Percentiles rank a stretch among this genome's conserved stretches.
Evolutionary conservation across 2,888 invertebrate species (phyloP).

Genomic region (Andrena bucephala): DNA sequence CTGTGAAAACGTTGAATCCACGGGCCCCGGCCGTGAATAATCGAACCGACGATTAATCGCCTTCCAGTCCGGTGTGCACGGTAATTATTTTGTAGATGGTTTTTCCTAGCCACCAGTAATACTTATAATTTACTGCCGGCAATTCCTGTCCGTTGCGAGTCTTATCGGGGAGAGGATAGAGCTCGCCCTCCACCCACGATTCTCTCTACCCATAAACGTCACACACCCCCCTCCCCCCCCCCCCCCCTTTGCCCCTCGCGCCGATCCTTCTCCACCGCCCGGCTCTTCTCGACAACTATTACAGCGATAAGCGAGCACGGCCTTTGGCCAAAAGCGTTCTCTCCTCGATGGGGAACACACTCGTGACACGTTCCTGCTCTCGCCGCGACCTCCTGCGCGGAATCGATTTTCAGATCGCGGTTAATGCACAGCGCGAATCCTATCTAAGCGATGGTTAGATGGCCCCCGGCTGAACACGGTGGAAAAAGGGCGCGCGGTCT

Average conservation of each 20-base stretch:
- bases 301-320: constrained; percentile 56
- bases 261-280: constrained; percentile 14
- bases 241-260: too few species aligned
- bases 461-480: not conserved
- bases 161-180: constrained; percentile 59
- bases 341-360: constrained; percentile 15
- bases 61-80: constrained; percentile 41
- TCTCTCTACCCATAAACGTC: constrained; percentile 32
- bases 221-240: not conserved
- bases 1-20: constrained; percentile 9
- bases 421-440: constrained; percentile 38
- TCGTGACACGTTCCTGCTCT: constrained; percentile 58
- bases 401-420: constrained; percentile 51
- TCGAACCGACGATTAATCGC: constrained; percentile 59
- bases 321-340: constrained; percentile 49
- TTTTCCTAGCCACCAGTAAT: constrained; percentile 56
- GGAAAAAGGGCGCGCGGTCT: constrained; percentile 23
- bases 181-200: constrained; percentile 64
- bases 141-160: constrained; percentile 51
- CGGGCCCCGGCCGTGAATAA: constrained; percentile 20
- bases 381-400: constrained; percentile 6
- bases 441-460: constrained; percentile 7
- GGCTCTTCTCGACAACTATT: constrained; percentile 57
- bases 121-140: constrained; percentile 58
- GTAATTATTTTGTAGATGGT: constrained; percentile 68